A percentile compares a stretch with the other conserved stretches of the same genome.
phyloP scores from a whole-genome alignment of 2,113 vertebrate genomes.

The Noctilio leporinus region DNA sequence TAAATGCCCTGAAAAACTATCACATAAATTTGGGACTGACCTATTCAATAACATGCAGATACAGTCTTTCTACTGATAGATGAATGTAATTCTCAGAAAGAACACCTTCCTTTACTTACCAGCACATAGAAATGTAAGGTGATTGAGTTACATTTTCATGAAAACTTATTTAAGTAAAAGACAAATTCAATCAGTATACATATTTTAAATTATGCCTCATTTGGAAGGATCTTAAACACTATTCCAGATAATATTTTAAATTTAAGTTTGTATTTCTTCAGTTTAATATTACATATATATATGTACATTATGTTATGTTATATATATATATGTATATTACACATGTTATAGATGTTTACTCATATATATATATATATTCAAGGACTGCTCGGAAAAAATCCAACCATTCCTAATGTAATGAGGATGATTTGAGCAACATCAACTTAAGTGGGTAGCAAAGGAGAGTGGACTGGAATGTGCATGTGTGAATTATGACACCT shows the following conservation, averaged over 20 bases:
- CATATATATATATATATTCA: neutral
- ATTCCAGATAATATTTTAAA: neutral
- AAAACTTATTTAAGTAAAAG: neutral
- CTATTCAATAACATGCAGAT: neutral
- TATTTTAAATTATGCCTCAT: neutral
- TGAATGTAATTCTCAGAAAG: neutral
- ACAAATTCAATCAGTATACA: neutral
- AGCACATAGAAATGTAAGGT: neutral
- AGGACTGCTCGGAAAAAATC: too few relatives aligned
- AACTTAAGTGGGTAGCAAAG: too few relatives aligned
- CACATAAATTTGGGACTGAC: neutral
- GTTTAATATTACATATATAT: constrained; percentile 11
- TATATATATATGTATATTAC: neutral
- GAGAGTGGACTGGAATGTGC: too few relatives aligned
- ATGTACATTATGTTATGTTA: neutral
- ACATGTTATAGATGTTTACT: neutral
- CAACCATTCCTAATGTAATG: too few relatives aligned
- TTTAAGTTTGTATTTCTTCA: neutral
- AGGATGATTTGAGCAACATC: too few relatives aligned
- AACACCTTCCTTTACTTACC: neutral
- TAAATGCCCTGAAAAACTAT: neutral
- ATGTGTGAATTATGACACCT: too few relatives aligned
- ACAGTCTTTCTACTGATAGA: neutral
- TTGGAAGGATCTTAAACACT: neutral
- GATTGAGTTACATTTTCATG: neutral